These are phyloP conservation scores for Adoxophyes honmai DNA, from an alignment of 1,140 invertebrate species.

Conservation along the genomic window DNA sequence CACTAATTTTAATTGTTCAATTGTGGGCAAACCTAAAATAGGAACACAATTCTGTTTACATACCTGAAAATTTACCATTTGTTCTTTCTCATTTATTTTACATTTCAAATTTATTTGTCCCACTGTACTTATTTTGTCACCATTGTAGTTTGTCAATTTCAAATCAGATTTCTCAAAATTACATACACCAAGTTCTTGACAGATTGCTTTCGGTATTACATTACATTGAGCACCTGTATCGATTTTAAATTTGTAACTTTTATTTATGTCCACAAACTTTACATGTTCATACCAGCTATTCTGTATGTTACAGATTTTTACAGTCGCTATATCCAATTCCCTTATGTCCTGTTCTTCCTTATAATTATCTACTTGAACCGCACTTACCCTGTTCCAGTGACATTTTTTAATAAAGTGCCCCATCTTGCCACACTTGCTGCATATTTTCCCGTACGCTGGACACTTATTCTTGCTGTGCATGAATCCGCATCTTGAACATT, in stretches of 20 bases:
- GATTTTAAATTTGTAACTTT: slow-evolving; percentile 5
- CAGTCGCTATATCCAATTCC: not conserved
- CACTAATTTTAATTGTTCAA: not conserved
- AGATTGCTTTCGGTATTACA: not conserved
- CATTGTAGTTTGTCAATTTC: not conserved
- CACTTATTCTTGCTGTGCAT: not conserved
- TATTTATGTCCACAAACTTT: not conserved
- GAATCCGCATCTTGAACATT: slow-evolving; percentile 5
- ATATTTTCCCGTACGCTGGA: slow-evolving; percentile 1
- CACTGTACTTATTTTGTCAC: not conserved
- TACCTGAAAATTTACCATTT: not conserved
- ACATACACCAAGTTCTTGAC: not conserved
- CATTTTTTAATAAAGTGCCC: slow-evolving; percentile 8
- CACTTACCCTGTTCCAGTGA: not conserved
- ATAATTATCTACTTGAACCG: not conserved
- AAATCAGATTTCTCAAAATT: not conserved
- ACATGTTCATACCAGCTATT: not conserved
- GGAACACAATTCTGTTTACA: not conserved
- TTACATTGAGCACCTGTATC: slow-evolving; percentile 8
- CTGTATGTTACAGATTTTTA: not conserved
- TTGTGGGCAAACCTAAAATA: not conserved
- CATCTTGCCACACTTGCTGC: not conserved
- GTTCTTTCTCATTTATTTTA: not conserved
- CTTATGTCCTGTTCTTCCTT: not conserved
- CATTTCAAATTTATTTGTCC: not conserved